Evolutionary conservation across 2,888 invertebrate genomes (phyloP).

Genomic region (Xanthorhoe designata): DNA sequence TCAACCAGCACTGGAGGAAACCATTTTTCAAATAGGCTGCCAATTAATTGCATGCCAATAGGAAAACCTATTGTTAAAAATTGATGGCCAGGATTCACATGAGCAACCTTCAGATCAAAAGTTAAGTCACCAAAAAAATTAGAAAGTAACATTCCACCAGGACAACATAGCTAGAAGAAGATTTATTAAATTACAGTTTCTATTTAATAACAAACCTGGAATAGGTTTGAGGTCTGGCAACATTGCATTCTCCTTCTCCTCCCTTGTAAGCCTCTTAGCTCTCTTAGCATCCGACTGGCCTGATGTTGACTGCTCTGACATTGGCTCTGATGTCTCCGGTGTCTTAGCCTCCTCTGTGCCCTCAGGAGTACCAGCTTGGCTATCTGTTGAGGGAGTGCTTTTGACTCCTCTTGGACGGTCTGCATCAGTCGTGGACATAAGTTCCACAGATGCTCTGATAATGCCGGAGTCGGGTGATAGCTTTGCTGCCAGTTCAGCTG

Average conservation of each 20-base stretch:
- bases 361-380: constrained; percentile 41
- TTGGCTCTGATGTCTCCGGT: constrained; percentile 60
- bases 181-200: too few species aligned
- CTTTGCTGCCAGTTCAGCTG: constrained; percentile 85
- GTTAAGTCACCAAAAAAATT: too few species aligned
- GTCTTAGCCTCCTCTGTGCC: constrained; percentile 44
- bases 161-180: too few species aligned
- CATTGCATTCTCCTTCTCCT: constrained; percentile 89
- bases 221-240: constrained; percentile 93
- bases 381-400: constrained; percentile 53
- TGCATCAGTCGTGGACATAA: constrained; percentile 89
- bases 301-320: constrained; percentile 61
- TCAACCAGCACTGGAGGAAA: background rate
- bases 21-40: background rate
- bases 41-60: background rate
- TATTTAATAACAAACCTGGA: constrained; percentile 75
- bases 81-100: too few species aligned
- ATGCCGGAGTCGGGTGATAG: constrained; percentile 90
- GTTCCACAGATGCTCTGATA: constrained; percentile 92
- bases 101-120: too few species aligned
- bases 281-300: constrained; percentile 75
- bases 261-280: constrained; percentile 75
- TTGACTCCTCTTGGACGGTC: constrained; percentile 88
- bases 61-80: background rate
- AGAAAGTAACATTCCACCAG: too few species aligned